phyloP scores from a whole-genome alignment of 2,888 invertebrate species.

The Sesamia inferens region DNA sequence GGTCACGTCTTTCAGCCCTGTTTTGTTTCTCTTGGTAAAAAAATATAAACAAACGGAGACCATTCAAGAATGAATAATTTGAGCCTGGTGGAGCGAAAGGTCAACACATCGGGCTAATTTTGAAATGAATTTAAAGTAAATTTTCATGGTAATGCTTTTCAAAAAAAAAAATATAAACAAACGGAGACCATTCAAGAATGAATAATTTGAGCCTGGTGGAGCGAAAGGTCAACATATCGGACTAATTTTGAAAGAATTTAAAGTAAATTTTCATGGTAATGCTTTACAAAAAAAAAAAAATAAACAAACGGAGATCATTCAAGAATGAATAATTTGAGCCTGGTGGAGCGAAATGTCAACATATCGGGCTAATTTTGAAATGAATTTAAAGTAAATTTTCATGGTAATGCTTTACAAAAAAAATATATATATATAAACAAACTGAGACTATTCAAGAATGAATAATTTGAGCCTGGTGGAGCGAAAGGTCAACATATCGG shows the following conservation, averaged over 20 bases:
- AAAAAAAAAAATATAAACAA: constrained; percentile 65
- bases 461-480: constrained; percentile 29
- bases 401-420: too few relatives aligned
- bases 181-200: constrained; percentile 43
- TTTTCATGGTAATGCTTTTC: too few relatives aligned
- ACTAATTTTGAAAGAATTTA: neutral
- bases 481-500: neutral
- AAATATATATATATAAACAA: constrained; percentile 67
- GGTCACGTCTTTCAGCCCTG: constrained; percentile 76
- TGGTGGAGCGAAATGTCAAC: neutral
- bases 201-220: constrained; percentile 29
- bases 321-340: constrained; percentile 35
- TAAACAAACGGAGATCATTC: constrained; percentile 58
- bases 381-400: neutral
- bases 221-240: neutral
- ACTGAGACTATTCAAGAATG: constrained; percentile 43
- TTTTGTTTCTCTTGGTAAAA: constrained; percentile 62
- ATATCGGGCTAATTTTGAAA: neutral
- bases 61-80: constrained; percentile 34
- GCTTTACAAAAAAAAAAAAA: constrained; percentile 48
- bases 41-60: constrained; percentile 64
- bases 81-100: neutral
- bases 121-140: neutral
- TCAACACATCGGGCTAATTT: neutral
- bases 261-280: neutral